These are phyloP conservation scores for Macheiramphus alcinus DNA, from an alignment of 2,113 vertebrate species.

Conservation along the genomic window DNA sequence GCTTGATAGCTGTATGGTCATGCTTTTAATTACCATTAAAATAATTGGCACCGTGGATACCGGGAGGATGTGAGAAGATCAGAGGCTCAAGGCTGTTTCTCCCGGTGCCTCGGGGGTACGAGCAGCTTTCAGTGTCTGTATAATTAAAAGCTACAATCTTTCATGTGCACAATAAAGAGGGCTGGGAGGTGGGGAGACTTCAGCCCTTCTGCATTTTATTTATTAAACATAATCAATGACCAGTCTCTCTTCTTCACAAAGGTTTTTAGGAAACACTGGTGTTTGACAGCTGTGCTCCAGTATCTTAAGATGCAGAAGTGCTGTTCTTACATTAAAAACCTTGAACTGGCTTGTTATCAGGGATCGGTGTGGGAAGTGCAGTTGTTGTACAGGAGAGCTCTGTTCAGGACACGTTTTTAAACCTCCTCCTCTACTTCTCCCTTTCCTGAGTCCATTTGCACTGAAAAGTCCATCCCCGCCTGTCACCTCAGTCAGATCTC, in stretches of 20 bases:
- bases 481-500: background rate
- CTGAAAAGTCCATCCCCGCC: background rate
- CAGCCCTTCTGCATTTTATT: conserved; percentile 67
- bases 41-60: conserved; percentile 77
- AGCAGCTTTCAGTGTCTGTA: conserved; percentile 71
- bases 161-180: conserved; percentile 76
- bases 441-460: background rate
- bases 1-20: conserved; percentile 42
- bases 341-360: rapidly evolving
- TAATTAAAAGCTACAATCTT: conserved; percentile 80
- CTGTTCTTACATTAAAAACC: rapidly evolving
- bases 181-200: conserved; percentile 61
- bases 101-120: conserved; percentile 46
- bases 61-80: conserved; percentile 66
- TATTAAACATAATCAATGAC: conserved; percentile 70
- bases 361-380: background rate
- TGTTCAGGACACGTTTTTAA: background rate
- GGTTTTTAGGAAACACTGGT: background rate
- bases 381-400: background rate
- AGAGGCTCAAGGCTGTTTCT: conserved; percentile 70
- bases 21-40: conserved; percentile 80
- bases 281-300: background rate
- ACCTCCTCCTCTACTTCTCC: background rate
- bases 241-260: conserved; percentile 5
- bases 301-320: background rate